These are phyloP conservation scores for Chloropsis hardwickii DNA, from an alignment of 2,113 vertebrate genomes.

Conservation along the genomic window DNA sequence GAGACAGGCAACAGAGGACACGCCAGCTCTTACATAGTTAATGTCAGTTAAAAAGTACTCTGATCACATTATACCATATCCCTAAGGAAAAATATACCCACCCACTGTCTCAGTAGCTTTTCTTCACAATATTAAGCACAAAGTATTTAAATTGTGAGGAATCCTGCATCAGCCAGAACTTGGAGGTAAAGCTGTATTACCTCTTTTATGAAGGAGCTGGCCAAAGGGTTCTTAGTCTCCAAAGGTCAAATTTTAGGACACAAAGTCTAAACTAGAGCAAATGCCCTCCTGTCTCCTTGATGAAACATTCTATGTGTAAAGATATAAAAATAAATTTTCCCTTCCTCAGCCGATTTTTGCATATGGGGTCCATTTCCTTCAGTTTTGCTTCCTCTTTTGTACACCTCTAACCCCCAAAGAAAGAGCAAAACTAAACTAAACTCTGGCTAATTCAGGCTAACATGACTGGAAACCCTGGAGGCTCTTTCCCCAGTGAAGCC, in stretches of 20 bases:
- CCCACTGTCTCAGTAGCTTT: not conserved
- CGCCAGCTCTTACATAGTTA: not conserved
- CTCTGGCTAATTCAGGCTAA: not conserved
- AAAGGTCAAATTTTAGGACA: not conserved
- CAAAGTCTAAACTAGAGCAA: not conserved
- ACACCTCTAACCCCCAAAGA: not conserved
- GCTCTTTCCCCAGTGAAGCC: not conserved
- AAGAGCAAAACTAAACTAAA: not conserved
- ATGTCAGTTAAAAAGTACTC: not conserved
- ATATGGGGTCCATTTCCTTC: not conserved
- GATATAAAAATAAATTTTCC: not conserved
- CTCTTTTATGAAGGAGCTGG: not conserved
- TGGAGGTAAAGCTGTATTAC: not conserved
- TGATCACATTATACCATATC: not conserved
- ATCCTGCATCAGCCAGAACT: not conserved
- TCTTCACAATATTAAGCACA: not conserved
- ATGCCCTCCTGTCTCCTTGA: not conserved
- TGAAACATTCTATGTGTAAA: not conserved
- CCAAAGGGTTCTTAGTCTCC: not conserved
- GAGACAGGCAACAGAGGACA: not conserved
- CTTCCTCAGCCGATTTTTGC: not conserved
- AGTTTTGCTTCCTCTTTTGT: not conserved
- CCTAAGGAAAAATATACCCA: not conserved
- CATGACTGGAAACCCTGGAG: not conserved
- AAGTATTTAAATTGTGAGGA: not conserved